Percentiles rank a stretch among this genome's conserved stretches.
Evolutionary conservation across 2,113 vertebrate genomes (phyloP).

Genomic region (Agelaius phoeniceus): DNA sequence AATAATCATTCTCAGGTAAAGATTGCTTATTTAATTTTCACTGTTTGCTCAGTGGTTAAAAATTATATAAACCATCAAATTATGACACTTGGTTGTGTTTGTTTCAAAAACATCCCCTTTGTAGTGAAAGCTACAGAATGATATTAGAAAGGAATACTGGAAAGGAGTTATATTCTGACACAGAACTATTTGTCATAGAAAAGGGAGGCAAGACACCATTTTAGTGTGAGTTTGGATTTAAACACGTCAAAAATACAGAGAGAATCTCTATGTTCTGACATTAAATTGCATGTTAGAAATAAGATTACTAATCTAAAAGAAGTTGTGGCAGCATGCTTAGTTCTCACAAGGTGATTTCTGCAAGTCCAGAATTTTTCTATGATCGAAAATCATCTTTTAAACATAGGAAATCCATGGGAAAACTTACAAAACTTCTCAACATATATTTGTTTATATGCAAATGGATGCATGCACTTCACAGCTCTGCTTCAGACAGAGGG

Average conservation of each 20-base stretch:
- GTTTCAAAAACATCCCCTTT: background rate
- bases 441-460: too few species aligned
- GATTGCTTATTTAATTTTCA: conserved; percentile 14
- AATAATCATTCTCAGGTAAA: conserved; percentile 54
- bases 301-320: background rate
- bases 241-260: background rate
- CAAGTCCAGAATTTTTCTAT: background rate
- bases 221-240: background rate
- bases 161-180: background rate
- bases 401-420: background rate
- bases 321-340: background rate
- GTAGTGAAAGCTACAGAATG: background rate
- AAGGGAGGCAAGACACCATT: background rate
- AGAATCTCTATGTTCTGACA: background rate
- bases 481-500: too few species aligned
- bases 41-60: background rate
- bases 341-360: background rate
- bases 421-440: too few species aligned
- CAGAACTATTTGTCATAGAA: background rate
- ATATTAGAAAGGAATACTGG: background rate
- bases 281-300: background rate
- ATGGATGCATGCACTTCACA: too few species aligned
- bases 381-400: background rate
- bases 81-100: background rate
- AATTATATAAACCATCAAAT: background rate